These are phyloP conservation scores for Andrena marginata DNA, from an alignment of 2,888 invertebrate species.

Conservation along the genomic window DNA sequence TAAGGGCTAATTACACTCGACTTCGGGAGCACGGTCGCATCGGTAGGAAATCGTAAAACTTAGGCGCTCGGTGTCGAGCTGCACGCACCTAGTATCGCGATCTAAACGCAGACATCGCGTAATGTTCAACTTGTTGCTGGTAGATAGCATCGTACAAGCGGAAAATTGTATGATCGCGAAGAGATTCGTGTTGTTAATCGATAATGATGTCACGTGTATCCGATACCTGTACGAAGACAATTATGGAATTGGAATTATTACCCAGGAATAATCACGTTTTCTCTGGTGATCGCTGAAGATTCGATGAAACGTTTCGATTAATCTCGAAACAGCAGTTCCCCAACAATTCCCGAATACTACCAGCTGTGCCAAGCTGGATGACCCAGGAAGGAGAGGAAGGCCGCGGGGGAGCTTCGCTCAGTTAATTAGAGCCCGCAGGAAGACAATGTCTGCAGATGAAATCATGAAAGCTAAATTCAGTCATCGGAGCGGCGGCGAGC, in stretches of 20 bases:
- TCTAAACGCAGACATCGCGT: conserved; percentile 32
- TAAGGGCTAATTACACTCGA: conserved; percentile 52
- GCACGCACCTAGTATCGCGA: conserved; percentile 46
- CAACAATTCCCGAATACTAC: background rate
- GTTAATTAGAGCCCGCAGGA: conserved; percentile 30
- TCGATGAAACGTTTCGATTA: too few relatives aligned
- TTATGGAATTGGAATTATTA: too few relatives aligned
- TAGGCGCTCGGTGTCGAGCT: conserved; percentile 28
- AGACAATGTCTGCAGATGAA: conserved; percentile 49
- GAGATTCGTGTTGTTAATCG: background rate
- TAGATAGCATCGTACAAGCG: conserved; percentile 9
- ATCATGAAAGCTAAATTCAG: conserved; percentile 67
- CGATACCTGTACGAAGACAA: too few relatives aligned
- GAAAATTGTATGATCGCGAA: conserved; percentile 14
- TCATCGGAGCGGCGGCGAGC: conserved; percentile 64
- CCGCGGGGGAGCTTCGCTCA: background rate
- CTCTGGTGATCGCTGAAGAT: background rate
- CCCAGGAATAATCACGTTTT: too few relatives aligned
- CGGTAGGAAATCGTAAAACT: conserved; percentile 59
- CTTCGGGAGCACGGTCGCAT: conserved; percentile 35
- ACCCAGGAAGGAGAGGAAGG: background rate
- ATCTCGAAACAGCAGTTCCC: background rate
- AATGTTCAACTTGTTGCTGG: conserved; percentile 16
- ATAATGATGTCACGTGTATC: too few relatives aligned
- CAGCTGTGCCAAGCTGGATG: background rate